These are phyloP conservation scores for Eristalinus sepulchralis DNA, from an alignment of 2,888 invertebrate genomes.

Conservation along the genomic window DNA sequence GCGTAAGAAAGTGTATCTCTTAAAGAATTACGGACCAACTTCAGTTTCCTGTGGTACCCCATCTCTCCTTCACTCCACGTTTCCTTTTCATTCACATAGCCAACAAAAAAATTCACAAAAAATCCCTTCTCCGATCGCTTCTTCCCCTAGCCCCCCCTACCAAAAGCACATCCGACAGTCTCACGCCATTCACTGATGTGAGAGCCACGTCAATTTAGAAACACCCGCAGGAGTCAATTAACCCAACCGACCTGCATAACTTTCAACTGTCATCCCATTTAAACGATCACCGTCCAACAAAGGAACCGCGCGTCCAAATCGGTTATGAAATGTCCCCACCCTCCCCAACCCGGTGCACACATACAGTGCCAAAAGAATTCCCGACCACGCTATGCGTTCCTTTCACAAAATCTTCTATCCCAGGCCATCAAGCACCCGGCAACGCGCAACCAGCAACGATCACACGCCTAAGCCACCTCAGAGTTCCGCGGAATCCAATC, in stretches of 20 bases:
- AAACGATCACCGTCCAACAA: slow-evolving; percentile 14
- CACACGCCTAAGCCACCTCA: slow-evolving; percentile 46
- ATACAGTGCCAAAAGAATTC: not conserved
- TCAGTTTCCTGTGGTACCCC: too few species aligned
- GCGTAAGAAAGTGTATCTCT: too few species aligned
- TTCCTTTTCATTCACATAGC: too few species aligned
- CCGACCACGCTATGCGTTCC: slow-evolving; percentile 27
- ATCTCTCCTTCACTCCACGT: too few species aligned
- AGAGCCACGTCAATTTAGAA: not conserved
- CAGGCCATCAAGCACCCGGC: not conserved
- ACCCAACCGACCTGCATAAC: slow-evolving; percentile 36
- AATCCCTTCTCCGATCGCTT: too few species aligned
- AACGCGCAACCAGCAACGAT: slow-evolving; percentile 7
- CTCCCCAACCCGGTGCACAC: too few species aligned
- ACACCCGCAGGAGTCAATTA: slow-evolving; percentile 22
- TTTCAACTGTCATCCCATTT: slow-evolving; percentile 39
- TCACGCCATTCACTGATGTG: not conserved
- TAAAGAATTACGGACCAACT: too few species aligned
- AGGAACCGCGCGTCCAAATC: slow-evolving; percentile 15
- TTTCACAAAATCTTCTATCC: slow-evolving; percentile 55
- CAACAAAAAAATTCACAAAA: too few species aligned
- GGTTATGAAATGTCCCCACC: not conserved
- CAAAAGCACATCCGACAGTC: not conserved
- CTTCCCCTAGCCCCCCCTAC: too few species aligned
- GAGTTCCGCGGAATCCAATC: slow-evolving; percentile 69